A percentile compares a stretch with the other conserved stretches of the same genome.
phyloP scores from a whole-genome alignment of 2,888 invertebrate species.

The Phragmatobia fuliginosa region DNA sequence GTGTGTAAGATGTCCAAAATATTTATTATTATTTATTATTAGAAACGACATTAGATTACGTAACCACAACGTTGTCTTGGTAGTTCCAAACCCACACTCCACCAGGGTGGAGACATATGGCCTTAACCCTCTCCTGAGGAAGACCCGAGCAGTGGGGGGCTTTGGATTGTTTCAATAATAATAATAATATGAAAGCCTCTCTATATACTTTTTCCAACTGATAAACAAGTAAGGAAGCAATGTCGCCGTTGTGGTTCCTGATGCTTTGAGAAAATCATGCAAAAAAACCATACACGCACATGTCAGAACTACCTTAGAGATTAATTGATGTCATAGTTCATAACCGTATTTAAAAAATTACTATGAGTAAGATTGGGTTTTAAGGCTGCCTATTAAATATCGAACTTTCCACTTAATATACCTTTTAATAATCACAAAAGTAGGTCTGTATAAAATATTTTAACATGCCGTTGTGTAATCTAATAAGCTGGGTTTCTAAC shows the following conservation, averaged over 20 bases:
- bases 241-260: conserved; percentile 53
- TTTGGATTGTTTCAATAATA: no score
- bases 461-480: neutral
- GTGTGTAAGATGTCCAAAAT: no score
- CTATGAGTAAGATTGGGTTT: neutral
- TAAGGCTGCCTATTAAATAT: neutral
- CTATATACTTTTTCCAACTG: conserved; percentile 32
- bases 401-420: neutral
- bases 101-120: no score
- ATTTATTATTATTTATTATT: no score
- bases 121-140: no score
- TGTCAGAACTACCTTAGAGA: neutral
- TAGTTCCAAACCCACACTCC: no score
- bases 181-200: neutral
- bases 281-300: conserved; percentile 20
- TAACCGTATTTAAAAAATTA: neutral
- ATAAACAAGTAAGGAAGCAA: conserved; percentile 50
- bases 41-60: no score
- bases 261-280: conserved; percentile 27
- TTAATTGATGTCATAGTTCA: neutral
- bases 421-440: neutral
- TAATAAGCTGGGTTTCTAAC: neutral
- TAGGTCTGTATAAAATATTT: neutral
- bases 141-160: no score
- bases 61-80: no score